Evolutionary conservation across 2,888 invertebrate genomes (phyloP).

Genomic region (Macrosoma leucophasiata): DNA sequence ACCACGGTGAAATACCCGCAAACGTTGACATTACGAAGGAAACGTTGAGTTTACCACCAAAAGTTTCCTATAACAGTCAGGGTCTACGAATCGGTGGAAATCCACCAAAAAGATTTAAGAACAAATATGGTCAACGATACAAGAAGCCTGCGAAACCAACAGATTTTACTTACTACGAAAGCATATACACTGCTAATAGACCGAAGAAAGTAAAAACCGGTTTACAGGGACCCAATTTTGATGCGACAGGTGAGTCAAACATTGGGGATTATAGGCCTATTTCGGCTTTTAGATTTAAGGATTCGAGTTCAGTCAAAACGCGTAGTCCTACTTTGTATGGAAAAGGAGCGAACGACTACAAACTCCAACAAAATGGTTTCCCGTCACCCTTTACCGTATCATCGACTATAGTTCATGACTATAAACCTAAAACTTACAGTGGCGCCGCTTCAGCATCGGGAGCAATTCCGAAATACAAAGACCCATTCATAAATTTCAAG

Average conservation of each 20-base stretch:
- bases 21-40: conserved; percentile 51
- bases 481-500: conserved; percentile 47
- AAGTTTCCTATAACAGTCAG: conserved; percentile 54
- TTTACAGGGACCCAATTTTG: conserved; percentile 30
- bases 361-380: conserved; percentile 38
- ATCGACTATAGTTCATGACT: conserved; percentile 56
- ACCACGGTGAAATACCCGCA: conserved; percentile 63
- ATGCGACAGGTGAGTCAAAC: conserved; percentile 32
- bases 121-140: conserved; percentile 42
- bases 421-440: conserved; percentile 45
- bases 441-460: conserved; percentile 29
- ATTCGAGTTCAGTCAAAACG: conserved; percentile 39
- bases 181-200: conserved; percentile 44
- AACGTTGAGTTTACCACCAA: conserved; percentile 46
- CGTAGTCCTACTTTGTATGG: conserved; percentile 37
- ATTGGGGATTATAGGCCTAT: conserved; percentile 45
- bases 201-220: conserved; percentile 39
- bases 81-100: conserved; percentile 45
- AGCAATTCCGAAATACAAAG: conserved; percentile 43
- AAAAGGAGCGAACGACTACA: conserved; percentile 42
- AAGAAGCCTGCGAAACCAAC: conserved; percentile 40
- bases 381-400: conserved; percentile 54
- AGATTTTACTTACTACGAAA: conserved; percentile 64
- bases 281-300: conserved; percentile 47
- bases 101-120: conserved; percentile 36